phyloP scores from a whole-genome alignment of 1,140 invertebrate genomes.

The Euglossa dilemma region DNA sequence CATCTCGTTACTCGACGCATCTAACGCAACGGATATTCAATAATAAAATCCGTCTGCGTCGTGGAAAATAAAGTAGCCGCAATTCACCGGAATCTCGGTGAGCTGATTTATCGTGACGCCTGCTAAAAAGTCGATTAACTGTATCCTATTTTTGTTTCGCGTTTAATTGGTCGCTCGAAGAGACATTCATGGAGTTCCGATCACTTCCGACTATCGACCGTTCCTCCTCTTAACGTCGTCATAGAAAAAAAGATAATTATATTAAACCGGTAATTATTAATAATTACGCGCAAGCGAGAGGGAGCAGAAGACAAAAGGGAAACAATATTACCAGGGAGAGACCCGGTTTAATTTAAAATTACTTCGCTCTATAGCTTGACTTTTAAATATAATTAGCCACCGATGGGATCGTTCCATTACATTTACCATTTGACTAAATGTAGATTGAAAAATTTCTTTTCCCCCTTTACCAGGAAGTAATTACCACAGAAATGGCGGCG shows the following conservation, averaged over 20 bases:
- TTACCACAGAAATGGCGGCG: neutral
- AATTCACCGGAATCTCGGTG: too few species aligned
- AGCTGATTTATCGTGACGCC: too few species aligned
- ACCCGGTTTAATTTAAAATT: conserved; percentile 11
- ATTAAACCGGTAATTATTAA: conserved; percentile 34
- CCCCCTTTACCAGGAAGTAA: neutral
- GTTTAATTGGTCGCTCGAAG: neutral
- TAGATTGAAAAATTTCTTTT: neutral
- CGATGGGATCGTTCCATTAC: conserved; percentile 8
- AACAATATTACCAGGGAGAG: neutral
- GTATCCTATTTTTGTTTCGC: neutral
- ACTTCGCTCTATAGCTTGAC: neutral
- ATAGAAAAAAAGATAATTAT: neutral
- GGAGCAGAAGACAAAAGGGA: neutral
- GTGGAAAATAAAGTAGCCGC: too few species aligned
- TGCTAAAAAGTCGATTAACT: neutral
- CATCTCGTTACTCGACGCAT: too few species aligned
- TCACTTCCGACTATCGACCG: neutral
- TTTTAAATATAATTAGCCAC: conserved; percentile 29
- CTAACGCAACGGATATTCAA: neutral
- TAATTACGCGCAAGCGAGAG: neutral
- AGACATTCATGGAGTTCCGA: neutral
- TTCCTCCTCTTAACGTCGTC: too few species aligned
- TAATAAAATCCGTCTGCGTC: too few species aligned
- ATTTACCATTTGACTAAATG: neutral